Conservation (phyloP, 2,888 invertebrate species). For the Standfussiana lucernea region DNA sequence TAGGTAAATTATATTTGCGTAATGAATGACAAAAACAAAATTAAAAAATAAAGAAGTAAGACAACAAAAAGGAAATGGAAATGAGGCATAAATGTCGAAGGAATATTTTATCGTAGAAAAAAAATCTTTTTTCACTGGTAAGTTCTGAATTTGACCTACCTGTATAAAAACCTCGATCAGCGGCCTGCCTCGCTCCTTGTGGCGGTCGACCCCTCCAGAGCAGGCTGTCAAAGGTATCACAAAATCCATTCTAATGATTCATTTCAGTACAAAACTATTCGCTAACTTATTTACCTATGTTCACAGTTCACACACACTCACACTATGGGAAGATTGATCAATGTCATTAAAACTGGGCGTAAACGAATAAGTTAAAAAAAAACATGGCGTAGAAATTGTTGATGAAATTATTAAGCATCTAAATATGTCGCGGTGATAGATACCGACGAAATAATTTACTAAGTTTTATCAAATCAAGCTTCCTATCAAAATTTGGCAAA, state of each 20-base stretch:
- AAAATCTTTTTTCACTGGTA: not conserved
- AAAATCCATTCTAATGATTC: slow-evolving; percentile 76
- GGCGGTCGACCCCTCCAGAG: slow-evolving; percentile 43
- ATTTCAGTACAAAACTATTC: slow-evolving; percentile 32
- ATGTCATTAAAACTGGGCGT: not conserved
- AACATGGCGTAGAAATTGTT: too few species aligned
- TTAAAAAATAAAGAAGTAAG: not conserved
- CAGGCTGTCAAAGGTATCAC: slow-evolving; percentile 77
- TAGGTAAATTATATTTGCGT: slow-evolving; percentile 7
- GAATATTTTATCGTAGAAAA: not conserved
- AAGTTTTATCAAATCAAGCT: too few species aligned
- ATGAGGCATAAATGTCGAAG: not conserved
- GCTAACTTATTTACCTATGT: slow-evolving; percentile 21
- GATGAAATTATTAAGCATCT: too few species aligned
- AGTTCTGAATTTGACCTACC: slow-evolving; percentile 59
- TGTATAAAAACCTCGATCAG: slow-evolving; percentile 28
- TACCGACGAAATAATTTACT: too few species aligned
- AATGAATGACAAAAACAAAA: slow-evolving; percentile 19
- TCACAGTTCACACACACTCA: slow-evolving; percentile 8
- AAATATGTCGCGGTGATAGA: too few species aligned
- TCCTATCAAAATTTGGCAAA: too few species aligned
- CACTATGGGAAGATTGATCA: slow-evolving; percentile 39
- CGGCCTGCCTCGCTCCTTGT: slow-evolving; percentile 10
- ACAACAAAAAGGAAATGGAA: not conserved
- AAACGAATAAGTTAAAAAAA: not conserved